phyloP scores from a whole-genome alignment of 2,797 vertebrate genomes.

The Malurus leucopterus region DNA sequence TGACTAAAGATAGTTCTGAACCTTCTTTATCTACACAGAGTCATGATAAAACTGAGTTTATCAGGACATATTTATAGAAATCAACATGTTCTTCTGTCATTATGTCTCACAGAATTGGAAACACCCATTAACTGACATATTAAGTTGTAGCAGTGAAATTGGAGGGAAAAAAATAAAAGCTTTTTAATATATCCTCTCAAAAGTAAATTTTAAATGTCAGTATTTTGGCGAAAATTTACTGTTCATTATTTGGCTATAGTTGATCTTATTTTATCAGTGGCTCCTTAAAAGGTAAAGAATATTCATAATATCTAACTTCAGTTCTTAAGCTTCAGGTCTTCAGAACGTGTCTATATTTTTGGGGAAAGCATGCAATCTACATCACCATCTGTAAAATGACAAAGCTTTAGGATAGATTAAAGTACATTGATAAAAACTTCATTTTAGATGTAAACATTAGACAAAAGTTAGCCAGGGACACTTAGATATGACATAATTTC shows the following conservation, averaged over 20 bases:
- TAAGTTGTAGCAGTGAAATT: constrained; percentile 21
- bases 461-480: not conserved
- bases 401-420: not conserved
- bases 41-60: not conserved
- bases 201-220: not conserved
- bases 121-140: not conserved
- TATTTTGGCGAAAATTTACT: not conserved
- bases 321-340: not conserved
- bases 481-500: not conserved
- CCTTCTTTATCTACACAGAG: not conserved
- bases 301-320: not conserved
- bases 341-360: not conserved
- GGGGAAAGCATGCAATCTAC: not conserved
- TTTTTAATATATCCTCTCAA: not conserved
- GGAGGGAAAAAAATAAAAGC: not conserved
- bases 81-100: not conserved
- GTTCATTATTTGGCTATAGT: not conserved
- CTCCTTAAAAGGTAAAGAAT: not conserved
- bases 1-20: constrained; percentile 34
- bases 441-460: not conserved
- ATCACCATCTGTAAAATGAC: not conserved
- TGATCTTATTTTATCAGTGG: not conserved
- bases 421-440: not conserved
- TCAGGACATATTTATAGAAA: not conserved
- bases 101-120: not conserved